Base-by-base conservation (phyloP, 2,888 invertebrate genomes). In the Troglohyphantes excavatus region DNA sequence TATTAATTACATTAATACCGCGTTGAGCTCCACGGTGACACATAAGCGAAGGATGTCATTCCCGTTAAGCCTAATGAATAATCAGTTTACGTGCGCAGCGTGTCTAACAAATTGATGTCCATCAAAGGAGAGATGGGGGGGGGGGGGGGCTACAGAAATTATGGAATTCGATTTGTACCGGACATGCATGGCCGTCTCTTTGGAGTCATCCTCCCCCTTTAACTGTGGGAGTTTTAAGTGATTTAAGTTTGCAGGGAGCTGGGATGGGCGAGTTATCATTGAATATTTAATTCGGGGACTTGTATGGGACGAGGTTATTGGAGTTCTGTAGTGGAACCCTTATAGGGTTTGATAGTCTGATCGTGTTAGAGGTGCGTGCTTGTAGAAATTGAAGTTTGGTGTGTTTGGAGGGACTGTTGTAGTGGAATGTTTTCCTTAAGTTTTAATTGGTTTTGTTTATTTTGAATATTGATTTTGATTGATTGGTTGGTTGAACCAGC, bases 1-100 rank as follows among this genome's bases (percentile, higher is more conserved):
- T 89, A 89, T 89, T 89, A 89, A 89, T 89, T 89, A 89, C 88
- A 89, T 89, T 89, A 89, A 89, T 89, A 82, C 76, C 65, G n/a
- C 26, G 88, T 82, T 82, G 76, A 82, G 88, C 88, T 73, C 75
- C 43, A 43, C 88, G 61, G 67, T 68, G 88, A 89, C 88, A 89
- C 73, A 82, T 89, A 89, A 89, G 75, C 82, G 76, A 21, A 29
- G 61, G 68, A 67, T 89, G 88, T 89, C 88, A 82, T 76, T 76
- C 75, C 76, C 33, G 29, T 59, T 89, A 89, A 89, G 88, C 76
- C 82, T 89, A 89, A 89, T 89, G 88, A 89, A 89, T 89, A 89
- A 89, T 89, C 88, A 89, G 88, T 89, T 89, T 89, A 89, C 88
- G 88, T 89, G 88, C 82, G 59, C 82, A 39, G 75, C 82, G 76